Conservation (phyloP, 2,113 vertebrate genomes). For the Xiphophorus maculatus region DNA sequence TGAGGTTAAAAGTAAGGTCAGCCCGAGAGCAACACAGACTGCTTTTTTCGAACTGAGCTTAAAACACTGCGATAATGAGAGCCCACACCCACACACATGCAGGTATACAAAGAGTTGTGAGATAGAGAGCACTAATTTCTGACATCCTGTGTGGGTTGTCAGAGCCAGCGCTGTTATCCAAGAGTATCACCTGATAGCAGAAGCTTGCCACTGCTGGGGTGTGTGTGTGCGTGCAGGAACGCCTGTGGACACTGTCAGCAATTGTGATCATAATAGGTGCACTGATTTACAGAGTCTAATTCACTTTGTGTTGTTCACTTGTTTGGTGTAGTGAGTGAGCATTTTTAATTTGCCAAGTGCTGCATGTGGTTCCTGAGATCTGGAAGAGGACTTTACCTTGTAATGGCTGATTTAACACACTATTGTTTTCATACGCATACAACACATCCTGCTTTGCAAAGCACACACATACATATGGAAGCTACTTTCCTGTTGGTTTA, state of each 20-base stretch:
- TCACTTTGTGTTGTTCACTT: conserved; percentile 23
- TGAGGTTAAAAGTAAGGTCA: conserved; percentile 1
- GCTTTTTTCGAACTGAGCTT: conserved; percentile 55
- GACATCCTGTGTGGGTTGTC: conserved; percentile 62
- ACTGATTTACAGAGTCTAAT: conserved; percentile 23
- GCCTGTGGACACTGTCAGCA: conserved; percentile 21
- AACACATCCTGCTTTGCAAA: background rate
- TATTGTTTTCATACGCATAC: conserved; percentile 4
- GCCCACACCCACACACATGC: conserved; percentile 21
- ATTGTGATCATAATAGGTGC: conserved; percentile 20
- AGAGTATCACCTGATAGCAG: conserved; percentile 53
- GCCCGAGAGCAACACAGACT: conserved; percentile 37
- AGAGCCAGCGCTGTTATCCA: conserved; percentile 60
- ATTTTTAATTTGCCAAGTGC: conserved; percentile 35
- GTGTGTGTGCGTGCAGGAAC: background rate
- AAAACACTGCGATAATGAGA: conserved; percentile 49
- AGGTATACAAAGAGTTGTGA: conserved; percentile 23
- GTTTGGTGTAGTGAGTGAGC: conserved; percentile 29
- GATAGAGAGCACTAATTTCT: conserved; percentile 53
- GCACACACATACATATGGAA: background rate
- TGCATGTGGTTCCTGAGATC: conserved; percentile 45
- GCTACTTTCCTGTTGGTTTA: background rate
- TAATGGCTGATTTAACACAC: conserved; percentile 15
- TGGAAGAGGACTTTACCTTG: conserved; percentile 31
- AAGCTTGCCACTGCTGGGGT: conserved; percentile 52